These are phyloP conservation scores for Acromyrmex charruanus DNA, from an alignment of 1,140 invertebrate genomes.

Conservation along the genomic window DNA sequence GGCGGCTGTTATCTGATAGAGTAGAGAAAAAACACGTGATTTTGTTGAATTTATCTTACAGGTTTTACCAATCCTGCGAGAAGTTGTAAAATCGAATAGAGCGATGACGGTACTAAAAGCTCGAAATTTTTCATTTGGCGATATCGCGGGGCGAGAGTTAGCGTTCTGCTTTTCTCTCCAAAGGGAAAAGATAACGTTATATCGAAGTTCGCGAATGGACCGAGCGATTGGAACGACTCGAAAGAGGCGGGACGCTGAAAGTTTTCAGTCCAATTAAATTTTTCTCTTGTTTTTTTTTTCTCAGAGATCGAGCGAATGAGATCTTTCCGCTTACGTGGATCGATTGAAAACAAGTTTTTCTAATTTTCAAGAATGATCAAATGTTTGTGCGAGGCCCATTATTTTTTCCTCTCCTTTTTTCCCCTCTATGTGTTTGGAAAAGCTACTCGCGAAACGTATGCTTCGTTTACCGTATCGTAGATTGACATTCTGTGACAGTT, in stretches of 20 bases:
- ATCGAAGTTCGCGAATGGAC: slow-evolving; percentile 60
- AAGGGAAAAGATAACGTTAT: slow-evolving; percentile 60
- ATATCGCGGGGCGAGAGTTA: slow-evolving; percentile 50
- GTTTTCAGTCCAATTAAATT: slow-evolving; percentile 74
- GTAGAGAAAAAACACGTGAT: slow-evolving; percentile 4
- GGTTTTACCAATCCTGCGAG: slow-evolving; percentile 4
- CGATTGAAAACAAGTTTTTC: slow-evolving; percentile 59
- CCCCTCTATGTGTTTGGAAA: background rate
- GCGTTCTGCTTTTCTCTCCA: slow-evolving; percentile 33
- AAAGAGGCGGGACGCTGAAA: slow-evolving; percentile 61
- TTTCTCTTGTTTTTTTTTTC: slow-evolving; percentile 49
- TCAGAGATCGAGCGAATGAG: slow-evolving; percentile 41
- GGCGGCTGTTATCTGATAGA: slow-evolving; percentile 13
- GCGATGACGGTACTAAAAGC: slow-evolving; percentile 57
- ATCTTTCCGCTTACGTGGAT: slow-evolving; percentile 45
- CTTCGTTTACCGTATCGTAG: slow-evolving; percentile 18
- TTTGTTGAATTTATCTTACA: slow-evolving; percentile 49
- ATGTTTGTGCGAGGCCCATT: slow-evolving; percentile 14
- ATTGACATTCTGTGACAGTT: slow-evolving; percentile 22
- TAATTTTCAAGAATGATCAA: slow-evolving; percentile 64
- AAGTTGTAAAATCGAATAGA: slow-evolving; percentile 36
- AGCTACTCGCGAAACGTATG: slow-evolving; percentile 21
- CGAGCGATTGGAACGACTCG: slow-evolving; percentile 47
- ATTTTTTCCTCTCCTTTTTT: background rate
- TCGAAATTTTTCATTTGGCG: slow-evolving; percentile 61